Evolutionary conservation across 2,888 invertebrate species (phyloP).

Genomic region (Hirtodrosophila trivittata): DNA sequence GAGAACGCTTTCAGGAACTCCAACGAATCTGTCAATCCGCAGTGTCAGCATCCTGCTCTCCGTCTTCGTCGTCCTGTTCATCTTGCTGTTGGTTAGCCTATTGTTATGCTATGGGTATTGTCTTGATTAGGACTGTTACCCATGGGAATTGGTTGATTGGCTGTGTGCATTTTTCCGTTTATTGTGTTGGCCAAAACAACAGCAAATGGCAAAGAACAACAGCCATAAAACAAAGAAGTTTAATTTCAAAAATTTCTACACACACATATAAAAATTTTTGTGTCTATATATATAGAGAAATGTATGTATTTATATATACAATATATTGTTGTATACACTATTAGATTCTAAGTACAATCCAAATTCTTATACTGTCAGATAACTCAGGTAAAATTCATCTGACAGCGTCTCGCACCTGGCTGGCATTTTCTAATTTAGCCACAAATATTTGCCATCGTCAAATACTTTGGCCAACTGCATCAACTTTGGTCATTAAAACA

Average conservation of each 20-base stretch:
- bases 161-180: conserved; percentile 31
- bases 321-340: too few relatives aligned
- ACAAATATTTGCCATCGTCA: conserved; percentile 63
- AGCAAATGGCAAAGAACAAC: conserved; percentile 8
- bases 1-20: conserved; percentile 4
- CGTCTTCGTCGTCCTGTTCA: conserved; percentile 1
- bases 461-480: conserved; percentile 32
- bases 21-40: conserved; percentile 20
- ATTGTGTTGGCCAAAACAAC: conserved; percentile 14
- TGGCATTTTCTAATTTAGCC: conserved; percentile 53
- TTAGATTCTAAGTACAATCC: too few relatives aligned
- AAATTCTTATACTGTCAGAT: conserved; percentile 2
- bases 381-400: conserved; percentile 2
- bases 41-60: conserved; percentile 22
- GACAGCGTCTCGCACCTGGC: conserved; percentile 27
- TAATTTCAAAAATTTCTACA: conserved; percentile 10
- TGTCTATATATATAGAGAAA: too few relatives aligned
- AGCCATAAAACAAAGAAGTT: conserved; percentile 12
- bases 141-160: conserved; percentile 64
- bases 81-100: conserved; percentile 3
- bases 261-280: not conserved
- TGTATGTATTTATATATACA: too few relatives aligned
- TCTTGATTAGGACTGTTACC: conserved; percentile 52
- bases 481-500: conserved; percentile 70
- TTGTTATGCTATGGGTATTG: conserved; percentile 41